Evolutionary conservation across 2,888 invertebrate genomes (phyloP).

Genomic region (Amiota communis): DNA sequence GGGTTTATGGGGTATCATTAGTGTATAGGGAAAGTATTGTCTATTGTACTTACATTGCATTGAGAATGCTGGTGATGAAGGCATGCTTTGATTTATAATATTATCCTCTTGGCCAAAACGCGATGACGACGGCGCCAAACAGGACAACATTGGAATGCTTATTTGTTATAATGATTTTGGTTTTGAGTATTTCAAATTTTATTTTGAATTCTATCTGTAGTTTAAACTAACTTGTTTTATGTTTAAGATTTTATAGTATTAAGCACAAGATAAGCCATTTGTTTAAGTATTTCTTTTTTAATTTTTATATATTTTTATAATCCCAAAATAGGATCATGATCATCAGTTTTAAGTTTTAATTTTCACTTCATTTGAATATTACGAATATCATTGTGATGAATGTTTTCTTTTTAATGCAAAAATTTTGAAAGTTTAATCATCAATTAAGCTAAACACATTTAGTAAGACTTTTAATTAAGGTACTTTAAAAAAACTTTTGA

Average conservation of each 20-base stretch:
- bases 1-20: no score
- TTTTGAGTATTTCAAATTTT: slow-evolving; percentile 18
- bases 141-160: slow-evolving; percentile 74
- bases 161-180: slow-evolving; percentile 42
- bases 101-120: slow-evolving; percentile 74
- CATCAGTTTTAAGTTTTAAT: no score
- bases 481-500: no score
- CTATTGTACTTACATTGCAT: slow-evolving; percentile 72
- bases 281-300: background rate
- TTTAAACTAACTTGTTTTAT: slow-evolving; percentile 17
- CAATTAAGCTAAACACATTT: no score
- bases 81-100: slow-evolving; percentile 72
- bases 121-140: slow-evolving; percentile 73
- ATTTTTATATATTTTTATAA: slow-evolving; percentile 18
- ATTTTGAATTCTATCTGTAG: slow-evolving; percentile 14
- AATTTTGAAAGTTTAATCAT: no score
- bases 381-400: no score
- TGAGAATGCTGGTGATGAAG: slow-evolving; percentile 73
- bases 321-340: no score
- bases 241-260: background rate
- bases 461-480: no score
- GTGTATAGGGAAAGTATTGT: slow-evolving; percentile 20
- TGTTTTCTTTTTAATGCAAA: no score
- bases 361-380: no score
- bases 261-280: slow-evolving; percentile 14